Base-by-base conservation (phyloP, 2,888 invertebrate species). In the Litoditis marina region DNA sequence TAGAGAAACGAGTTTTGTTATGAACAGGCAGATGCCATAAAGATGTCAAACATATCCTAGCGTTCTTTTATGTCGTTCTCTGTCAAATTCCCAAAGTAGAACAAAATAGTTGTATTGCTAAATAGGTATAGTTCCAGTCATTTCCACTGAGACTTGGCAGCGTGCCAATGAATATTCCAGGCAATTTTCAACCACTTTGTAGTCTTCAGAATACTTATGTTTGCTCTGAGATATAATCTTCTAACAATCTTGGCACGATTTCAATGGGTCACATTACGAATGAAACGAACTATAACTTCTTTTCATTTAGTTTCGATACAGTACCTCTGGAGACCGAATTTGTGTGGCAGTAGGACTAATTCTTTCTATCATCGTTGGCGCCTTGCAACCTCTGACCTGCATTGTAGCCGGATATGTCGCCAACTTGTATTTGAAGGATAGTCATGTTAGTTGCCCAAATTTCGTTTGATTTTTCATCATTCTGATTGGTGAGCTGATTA, bases 381-480 rank as follows among this genome's bases (percentile, higher is more conserved):
- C 55, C 28, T 39, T 61, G 1, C 61, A 61, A n/a, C 25, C 25
- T 4, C 54, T 50, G 6, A 61, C 61, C 2, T 61, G 61, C 32
- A 28, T 61, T 31, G 61, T 61, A n/a, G 49, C 54, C 31, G 61
- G 61, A 22, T 61, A 61, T 42, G 55, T 61, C 4, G 46, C 55
- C 27, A 61, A 61, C 39, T 16, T 61, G n/a, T 61, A 61, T 32
- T 42, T 61, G 4, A 55, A 46, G 31, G 46, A 42, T 22, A 6
- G 27, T 1, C 34, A 52, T 53, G 60, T 61, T 25, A 55, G 55
- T 46, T 42, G 1, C n/a, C n/a, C n/a, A n/a, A n/a, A n/a, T n/a
- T n/a, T n/a, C n/a, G n/a, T n/a, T n/a, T n/a, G n/a, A n/a, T n/a
- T n/a, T n/a, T n/a, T n/a, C n/a, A n/a, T n/a, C n/a, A n/a, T n/a